phyloP scores from a whole-genome alignment of 2,888 invertebrate genomes.

The Buathra laborator region DNA sequence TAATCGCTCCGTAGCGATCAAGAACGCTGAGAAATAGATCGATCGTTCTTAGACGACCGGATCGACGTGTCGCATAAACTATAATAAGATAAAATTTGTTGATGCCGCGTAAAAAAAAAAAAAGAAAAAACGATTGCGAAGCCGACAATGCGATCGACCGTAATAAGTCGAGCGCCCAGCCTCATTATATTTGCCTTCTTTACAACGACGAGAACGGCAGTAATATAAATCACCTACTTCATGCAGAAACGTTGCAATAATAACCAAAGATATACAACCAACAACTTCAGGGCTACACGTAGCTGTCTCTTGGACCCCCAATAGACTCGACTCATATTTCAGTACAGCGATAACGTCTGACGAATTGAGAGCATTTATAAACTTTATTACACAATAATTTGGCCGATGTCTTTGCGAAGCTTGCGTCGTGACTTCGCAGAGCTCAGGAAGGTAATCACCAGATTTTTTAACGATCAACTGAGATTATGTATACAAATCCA shows the following conservation, averaged over 20 bases:
- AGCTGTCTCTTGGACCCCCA: conserved; percentile 19
- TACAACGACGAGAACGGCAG: conserved; percentile 9
- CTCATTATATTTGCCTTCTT: conserved; percentile 40
- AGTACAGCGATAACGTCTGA: conserved; percentile 62
- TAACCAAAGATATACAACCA: conserved; percentile 20
- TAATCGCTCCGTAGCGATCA: neutral
- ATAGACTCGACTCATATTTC: conserved; percentile 30
- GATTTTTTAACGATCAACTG: neutral
- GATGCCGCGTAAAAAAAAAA: neutral
- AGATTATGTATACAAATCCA: no score
- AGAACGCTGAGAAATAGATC: neutral
- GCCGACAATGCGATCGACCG: conserved; percentile 30
- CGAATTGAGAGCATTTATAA: conserved; percentile 62
- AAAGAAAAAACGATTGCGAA: conserved; percentile 3
- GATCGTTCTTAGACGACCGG: neutral
- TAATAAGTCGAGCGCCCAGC: conserved; percentile 3
- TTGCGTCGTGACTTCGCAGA: conserved; percentile 9
- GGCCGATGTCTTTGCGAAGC: neutral
- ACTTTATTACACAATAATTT: conserved; percentile 64
- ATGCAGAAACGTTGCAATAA: conserved; percentile 34
- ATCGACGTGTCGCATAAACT: conserved; percentile 13
- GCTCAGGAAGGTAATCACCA: conserved; percentile 8
- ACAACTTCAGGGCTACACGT: conserved; percentile 16
- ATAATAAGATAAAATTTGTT: conserved; percentile 20
- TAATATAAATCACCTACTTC: conserved; percentile 48